phyloP scores from a whole-genome alignment of 2,113 vertebrate species.

The Marcusenius ussheri region DNA sequence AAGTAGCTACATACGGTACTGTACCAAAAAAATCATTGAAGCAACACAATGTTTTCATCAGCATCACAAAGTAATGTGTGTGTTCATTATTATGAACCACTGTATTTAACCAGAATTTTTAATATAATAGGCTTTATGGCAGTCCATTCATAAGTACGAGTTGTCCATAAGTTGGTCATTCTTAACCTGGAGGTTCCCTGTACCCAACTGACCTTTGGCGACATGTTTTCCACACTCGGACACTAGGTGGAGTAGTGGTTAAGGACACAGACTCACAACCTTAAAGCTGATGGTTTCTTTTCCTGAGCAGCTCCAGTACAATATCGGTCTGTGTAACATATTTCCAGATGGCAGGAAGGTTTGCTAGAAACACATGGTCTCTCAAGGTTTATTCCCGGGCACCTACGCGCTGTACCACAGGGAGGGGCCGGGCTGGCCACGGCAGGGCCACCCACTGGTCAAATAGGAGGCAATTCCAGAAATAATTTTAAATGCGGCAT shows the following conservation, averaged over 20 bases:
- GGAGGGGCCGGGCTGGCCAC: neutral
- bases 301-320: neutral
- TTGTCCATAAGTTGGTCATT: neutral
- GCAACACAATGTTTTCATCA: neutral
- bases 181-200: neutral
- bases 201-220: neutral
- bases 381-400: neutral
- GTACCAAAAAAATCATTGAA: neutral
- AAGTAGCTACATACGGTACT: neutral
- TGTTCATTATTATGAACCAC: neutral
- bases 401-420: neutral
- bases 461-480: neutral
- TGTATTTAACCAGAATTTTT: neutral
- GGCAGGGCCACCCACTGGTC: conserved; percentile 6
- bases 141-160: neutral
- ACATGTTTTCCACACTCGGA: neutral
- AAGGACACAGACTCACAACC: neutral
- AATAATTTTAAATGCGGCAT: neutral
- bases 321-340: neutral
- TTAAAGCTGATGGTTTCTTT: neutral
- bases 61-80: neutral
- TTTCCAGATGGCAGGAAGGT: neutral
- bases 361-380: neutral
- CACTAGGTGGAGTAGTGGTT: neutral
- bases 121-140: neutral